Conservation (phyloP, 2,113 vertebrate genomes). For the Psittacula cyanocephala region DNA sequence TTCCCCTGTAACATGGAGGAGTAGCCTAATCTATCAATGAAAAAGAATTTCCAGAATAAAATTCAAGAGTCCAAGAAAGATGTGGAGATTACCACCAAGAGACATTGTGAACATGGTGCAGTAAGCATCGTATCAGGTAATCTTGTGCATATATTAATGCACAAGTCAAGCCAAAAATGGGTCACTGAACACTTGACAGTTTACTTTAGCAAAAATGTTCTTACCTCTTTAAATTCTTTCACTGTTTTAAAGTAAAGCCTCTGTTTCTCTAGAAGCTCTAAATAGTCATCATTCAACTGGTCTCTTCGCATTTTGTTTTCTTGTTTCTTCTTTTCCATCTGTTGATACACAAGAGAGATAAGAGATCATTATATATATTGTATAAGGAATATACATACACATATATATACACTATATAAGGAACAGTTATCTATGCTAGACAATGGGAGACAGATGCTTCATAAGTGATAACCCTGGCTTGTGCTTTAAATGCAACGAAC, state of each 20-base stretch:
- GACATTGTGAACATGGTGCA: accelerated
- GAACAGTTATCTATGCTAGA: neutral
- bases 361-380: neutral
- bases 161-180: neutral
- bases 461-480: neutral
- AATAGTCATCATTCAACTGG: conserved; percentile 94
- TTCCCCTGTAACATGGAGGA: neutral
- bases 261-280: conserved; percentile 95
- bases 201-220: neutral
- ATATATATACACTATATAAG: neutral
- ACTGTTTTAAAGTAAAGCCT: conserved; percentile 98
- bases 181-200: neutral
- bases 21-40: neutral
- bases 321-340: conserved; percentile 99
- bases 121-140: neutral
- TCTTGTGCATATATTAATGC: neutral
- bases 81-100: neutral
- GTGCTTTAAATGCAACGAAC: neutral
- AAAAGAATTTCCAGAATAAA: neutral
- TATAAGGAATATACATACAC: neutral
- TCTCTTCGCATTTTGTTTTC: conserved; percentile 99
- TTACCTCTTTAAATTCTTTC: conserved; percentile 99
- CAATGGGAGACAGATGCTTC: neutral
- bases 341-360: neutral
- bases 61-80: neutral